A percentile compares a stretch with the other conserved stretches of the same genome.
Conservation (phyloP, 2,797 vertebrate genomes). For the Lerista edwardsae region DNA sequence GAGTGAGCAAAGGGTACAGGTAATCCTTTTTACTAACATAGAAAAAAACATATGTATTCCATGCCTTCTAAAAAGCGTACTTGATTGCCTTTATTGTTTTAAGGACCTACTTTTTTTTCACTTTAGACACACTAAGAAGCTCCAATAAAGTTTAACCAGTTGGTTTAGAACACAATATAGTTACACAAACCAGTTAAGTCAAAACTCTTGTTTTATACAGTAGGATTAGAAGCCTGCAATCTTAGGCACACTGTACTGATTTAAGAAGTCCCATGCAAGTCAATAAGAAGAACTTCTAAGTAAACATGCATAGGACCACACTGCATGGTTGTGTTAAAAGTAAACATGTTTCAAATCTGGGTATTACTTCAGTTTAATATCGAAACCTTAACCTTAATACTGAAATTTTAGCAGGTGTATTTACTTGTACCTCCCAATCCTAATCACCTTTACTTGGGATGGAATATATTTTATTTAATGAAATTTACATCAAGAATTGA, state of each 20-base stretch:
- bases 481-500: background rate
- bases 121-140: background rate
- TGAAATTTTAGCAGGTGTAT: no score
- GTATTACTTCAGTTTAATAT: background rate
- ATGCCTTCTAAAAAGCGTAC: conserved; percentile 5
- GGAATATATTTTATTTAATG: background rate
- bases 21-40: conserved; percentile 29
- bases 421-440: background rate
- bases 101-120: background rate
- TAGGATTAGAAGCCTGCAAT: background rate
- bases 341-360: background rate
- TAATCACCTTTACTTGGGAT: background rate
- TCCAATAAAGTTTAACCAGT: background rate
- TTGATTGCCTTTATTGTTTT: background rate
- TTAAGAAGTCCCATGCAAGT: background rate
- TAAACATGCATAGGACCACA: background rate
- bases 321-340: background rate
- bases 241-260: no score
- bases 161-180: background rate
- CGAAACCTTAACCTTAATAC: background rate
- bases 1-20: conserved; percentile 43
- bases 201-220: background rate
- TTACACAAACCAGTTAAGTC: background rate
- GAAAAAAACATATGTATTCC: conserved; percentile 11
- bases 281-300: no score